A percentile compares a stretch with the other conserved stretches of the same genome.
These are phyloP conservation scores for Apoda limacodes DNA, from an alignment of 2,888 invertebrate genomes.

Conservation along the genomic window DNA sequence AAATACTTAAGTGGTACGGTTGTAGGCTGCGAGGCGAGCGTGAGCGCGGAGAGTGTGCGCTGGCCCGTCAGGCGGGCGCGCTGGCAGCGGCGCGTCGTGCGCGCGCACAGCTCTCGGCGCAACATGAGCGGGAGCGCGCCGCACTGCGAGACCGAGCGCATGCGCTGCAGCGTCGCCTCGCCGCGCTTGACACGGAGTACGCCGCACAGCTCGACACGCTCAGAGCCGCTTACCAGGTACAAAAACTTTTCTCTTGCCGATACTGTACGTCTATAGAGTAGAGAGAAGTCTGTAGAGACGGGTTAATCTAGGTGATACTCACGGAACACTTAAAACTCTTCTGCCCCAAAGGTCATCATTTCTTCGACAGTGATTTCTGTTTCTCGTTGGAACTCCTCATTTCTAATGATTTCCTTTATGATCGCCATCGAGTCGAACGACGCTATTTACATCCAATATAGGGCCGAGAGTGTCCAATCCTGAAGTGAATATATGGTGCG, in stretches of 20 bases:
- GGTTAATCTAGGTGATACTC: too few species aligned
- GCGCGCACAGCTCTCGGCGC: conserved; percentile 49
- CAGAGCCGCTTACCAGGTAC: conserved; percentile 77
- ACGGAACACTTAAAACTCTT: too few species aligned
- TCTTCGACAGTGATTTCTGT: too few species aligned
- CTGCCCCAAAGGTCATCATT: too few species aligned
- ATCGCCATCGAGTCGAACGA: too few species aligned
- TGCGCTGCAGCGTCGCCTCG: conserved; percentile 77
- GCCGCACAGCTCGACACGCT: conserved; percentile 85
- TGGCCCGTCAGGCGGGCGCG: conserved; percentile 53
- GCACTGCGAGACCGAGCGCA: conserved; percentile 77
- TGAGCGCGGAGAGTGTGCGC: conserved; percentile 45
- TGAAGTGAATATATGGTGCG: too few species aligned
- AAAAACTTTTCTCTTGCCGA: conserved; percentile 36
- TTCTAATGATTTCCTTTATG: too few species aligned
- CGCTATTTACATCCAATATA: too few species aligned
- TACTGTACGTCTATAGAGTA: conserved; percentile 13
- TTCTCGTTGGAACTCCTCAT: too few species aligned
- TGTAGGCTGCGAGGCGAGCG: conserved; percentile 50
- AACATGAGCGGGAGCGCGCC: conserved; percentile 70
- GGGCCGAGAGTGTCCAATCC: too few species aligned
- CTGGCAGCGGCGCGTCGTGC: conserved; percentile 57
- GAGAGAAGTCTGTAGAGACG: neutral
- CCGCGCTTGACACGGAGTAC: conserved; percentile 84
- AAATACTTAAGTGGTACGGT: too few species aligned